phyloP scores from a whole-genome alignment of 2,888 invertebrate species.

The Dolichopus griseipennis region DNA sequence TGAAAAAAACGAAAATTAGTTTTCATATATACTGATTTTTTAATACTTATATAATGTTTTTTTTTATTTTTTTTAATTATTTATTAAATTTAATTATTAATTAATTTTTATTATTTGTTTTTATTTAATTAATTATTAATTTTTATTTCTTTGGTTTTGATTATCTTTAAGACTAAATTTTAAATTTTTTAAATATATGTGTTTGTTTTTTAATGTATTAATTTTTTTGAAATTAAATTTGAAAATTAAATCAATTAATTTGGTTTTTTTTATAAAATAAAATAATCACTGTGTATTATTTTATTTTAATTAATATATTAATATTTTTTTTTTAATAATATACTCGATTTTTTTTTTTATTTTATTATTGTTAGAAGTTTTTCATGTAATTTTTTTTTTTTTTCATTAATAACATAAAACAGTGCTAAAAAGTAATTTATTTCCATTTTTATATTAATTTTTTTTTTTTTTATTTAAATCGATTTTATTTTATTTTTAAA shows the following conservation, averaged over 20 bases:
- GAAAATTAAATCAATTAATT: neutral
- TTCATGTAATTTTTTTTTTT: neutral
- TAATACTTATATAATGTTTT: slow-evolving; percentile 6
- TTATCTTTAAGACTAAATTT: neutral
- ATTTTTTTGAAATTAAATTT: too few relatives aligned
- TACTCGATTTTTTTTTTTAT: neutral
- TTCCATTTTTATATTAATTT: neutral
- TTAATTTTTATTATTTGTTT: neutral
- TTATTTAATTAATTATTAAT: neutral
- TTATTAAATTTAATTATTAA: neutral
- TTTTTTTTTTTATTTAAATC: neutral
- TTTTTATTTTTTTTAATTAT: neutral
- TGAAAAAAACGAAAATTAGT: neutral
- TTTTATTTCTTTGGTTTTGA: slow-evolving; percentile 1
- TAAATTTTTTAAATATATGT: neutral
- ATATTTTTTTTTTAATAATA: neutral
- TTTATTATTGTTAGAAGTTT: neutral
- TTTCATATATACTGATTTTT: slow-evolving; percentile 2
- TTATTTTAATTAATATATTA: too few relatives aligned
- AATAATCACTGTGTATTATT: too few relatives aligned
- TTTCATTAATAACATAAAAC: neutral
- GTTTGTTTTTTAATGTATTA: too few relatives aligned
- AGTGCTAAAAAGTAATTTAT: neutral
- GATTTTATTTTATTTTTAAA: neutral
- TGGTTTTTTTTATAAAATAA: neutral